Evolutionary conservation across 2,888 invertebrate species (phyloP), one percentile per base, ranked within the genome.

Genomic region (Eumacrocentrus americanus): DNA sequence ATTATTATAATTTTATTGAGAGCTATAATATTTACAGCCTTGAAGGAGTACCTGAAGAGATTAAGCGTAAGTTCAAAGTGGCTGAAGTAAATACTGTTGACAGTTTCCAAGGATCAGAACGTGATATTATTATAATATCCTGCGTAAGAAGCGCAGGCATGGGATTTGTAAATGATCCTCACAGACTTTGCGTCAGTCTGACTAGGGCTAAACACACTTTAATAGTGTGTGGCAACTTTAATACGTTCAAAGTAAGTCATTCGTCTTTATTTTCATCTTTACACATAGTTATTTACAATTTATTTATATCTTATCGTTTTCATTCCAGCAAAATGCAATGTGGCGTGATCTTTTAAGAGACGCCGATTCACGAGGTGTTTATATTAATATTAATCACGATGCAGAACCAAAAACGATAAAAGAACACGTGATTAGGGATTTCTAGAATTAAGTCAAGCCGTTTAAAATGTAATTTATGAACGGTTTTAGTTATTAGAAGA

Each of bases 31-130:
- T 3, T 40, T 11, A 11, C 11, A 42, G 42, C 14, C 5, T 50
- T 34, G 3, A 7, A 11, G 3, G 12, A n/a, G 34, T 20, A 12
- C 1, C 34, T 37, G 34, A 48, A 22, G 22, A 22, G 22, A 12
- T 20, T 12, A 9, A 37, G 22, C 20, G 7, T 25, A 2, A 67
- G 79, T 46, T 20, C 63, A 12, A 18, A 25, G 0, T 70, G 68
- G 71, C 83, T 9, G 83, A 87, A 69, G 86, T 89, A 62, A 88
- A 89, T 74, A 92, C 92, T 1, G 88, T 93, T 46, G 93, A 94
- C 81, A 88, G 91, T 65, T 94, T 91, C 82, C 95, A 95, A 81
- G 95, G 95, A 0, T 87, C 91, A 75, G 94, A 95, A 83, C 88
- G 90, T 61, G 94, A 94, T 81, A 85, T 95, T 38, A 88, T 95